A percentile compares a stretch with the other conserved stretches of the same genome.
phyloP scores from a whole-genome alignment of 2,888 invertebrate species.

The Glomeris marginata region DNA sequence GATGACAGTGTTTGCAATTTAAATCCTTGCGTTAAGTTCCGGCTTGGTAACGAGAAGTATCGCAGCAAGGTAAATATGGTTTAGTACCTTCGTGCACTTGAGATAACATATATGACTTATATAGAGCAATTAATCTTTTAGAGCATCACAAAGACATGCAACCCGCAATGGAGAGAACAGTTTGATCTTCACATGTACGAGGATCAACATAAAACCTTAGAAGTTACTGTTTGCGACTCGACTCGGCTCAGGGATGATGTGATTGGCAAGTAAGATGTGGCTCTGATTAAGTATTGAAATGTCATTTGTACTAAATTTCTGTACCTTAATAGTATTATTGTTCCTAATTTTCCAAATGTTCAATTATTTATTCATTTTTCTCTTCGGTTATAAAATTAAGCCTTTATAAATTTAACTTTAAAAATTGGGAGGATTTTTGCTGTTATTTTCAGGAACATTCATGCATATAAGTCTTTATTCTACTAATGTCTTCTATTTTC shows the following conservation, averaged over 20 bases:
- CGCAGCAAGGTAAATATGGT: constrained; percentile 55
- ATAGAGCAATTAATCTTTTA: not conserved
- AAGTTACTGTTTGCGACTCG: constrained; percentile 73
- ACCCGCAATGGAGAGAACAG: constrained; percentile 90
- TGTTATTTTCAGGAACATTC: too few relatives aligned
- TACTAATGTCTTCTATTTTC: too few relatives aligned
- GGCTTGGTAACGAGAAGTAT: constrained; percentile 93
- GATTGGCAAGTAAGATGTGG: constrained; percentile 52
- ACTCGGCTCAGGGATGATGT: constrained; percentile 63
- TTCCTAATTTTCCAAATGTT: too few relatives aligned
- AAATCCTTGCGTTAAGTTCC: constrained; percentile 92
- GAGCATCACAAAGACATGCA: constrained; percentile 54
- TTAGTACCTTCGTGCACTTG: not conserved
- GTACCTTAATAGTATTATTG: too few relatives aligned
- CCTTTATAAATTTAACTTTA: too few relatives aligned
- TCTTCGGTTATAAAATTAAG: too few relatives aligned
- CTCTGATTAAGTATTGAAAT: not conserved
- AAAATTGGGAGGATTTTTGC: too few relatives aligned
- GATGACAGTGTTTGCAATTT: constrained; percentile 57
- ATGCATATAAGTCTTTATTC: too few relatives aligned
- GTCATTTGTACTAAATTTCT: too few relatives aligned
- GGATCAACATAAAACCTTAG: constrained; percentile 77
- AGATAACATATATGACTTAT: not conserved
- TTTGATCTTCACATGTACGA: constrained; percentile 94
- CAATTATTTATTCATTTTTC: too few relatives aligned